Percentiles rank a stretch among this genome's conserved stretches.
Conservation (phyloP, 2,797 vertebrate species). For the Enteromius trimaculatus region DNA sequence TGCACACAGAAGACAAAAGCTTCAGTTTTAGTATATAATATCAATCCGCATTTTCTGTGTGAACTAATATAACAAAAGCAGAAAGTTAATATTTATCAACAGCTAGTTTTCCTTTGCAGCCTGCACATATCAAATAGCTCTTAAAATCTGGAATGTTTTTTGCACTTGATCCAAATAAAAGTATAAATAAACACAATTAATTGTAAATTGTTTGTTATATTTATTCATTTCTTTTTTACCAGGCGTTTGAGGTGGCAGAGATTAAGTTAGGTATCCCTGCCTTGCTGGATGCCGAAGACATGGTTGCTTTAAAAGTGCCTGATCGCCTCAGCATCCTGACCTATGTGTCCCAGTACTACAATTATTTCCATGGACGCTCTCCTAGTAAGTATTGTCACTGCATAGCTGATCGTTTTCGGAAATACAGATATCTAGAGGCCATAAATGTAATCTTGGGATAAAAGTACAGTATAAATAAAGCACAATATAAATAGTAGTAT, state of each 20-base stretch:
- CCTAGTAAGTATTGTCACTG: conserved; percentile 81
- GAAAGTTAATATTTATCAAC: conserved; percentile 19
- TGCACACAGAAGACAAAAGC: not conserved
- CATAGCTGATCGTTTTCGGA: not conserved
- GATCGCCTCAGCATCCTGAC: conserved; percentile 97
- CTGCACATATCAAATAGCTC: not conserved
- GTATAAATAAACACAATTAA: too few relatives aligned
- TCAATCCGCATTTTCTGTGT: not conserved
- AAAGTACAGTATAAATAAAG: not conserved
- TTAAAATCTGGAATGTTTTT: not conserved
- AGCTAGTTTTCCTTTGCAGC: not conserved
- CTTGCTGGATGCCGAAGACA: conserved; percentile 95
- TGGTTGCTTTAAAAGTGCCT: conserved; percentile 91
- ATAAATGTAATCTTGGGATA: not conserved
- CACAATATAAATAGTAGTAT: not conserved
- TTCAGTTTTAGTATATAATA: not conserved
- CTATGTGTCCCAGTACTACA: conserved; percentile 97
- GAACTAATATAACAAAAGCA: not conserved
- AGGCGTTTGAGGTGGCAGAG: conserved; percentile 94
- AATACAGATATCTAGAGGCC: not conserved
- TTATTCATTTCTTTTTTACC: not conserved
- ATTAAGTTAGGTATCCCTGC: conserved; percentile 92
- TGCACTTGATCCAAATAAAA: not conserved
- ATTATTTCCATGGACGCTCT: conserved; percentile 94
- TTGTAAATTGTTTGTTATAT: not conserved